Conservation (phyloP, 2,113 vertebrate genomes). For the Aldabrachelys gigantea region DNA sequence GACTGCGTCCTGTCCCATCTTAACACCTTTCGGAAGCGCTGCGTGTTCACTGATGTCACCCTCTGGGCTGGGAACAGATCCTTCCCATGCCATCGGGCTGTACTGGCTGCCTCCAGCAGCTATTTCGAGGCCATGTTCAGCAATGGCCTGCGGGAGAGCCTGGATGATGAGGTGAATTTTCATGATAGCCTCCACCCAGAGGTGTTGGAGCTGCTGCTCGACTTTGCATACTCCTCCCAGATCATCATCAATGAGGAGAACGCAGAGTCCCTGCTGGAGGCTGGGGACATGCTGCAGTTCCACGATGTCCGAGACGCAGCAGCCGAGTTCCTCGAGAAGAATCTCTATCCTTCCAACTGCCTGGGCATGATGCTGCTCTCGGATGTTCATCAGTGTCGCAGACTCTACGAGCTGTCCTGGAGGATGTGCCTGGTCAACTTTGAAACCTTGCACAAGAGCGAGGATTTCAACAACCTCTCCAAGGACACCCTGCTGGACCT, state of each 20-base stretch:
- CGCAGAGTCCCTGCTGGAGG: constrained; percentile 92
- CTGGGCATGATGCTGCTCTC: constrained; percentile 95
- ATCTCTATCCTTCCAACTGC: constrained; percentile 92
- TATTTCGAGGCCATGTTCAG: constrained; percentile 99
- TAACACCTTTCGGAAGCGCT: constrained; percentile 90
- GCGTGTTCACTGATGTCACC: constrained; percentile 94
- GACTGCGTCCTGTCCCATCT: constrained; percentile 93
- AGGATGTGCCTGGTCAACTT: constrained; percentile 95
- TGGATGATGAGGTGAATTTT: constrained; percentile 91
- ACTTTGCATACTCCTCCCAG: constrained; percentile 94
- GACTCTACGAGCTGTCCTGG: constrained; percentile 92
- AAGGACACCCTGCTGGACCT: constrained; percentile 92
- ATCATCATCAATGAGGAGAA: constrained; percentile 95
- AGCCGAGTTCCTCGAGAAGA: constrained; percentile 93
- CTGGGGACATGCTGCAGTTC: constrained; percentile 96
- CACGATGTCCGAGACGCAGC: constrained; percentile 92
- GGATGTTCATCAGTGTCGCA: constrained; percentile 93
- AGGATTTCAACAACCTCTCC: constrained; percentile 91
- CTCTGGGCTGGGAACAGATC: constrained; percentile 92
- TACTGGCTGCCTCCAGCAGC: constrained; percentile 93
- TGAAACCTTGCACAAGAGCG: constrained; percentile 86
- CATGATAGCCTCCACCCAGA: constrained; percentile 93
- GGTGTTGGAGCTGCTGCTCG: constrained; percentile 93
- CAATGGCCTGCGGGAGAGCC: constrained; percentile 91
- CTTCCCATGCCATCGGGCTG: constrained; percentile 92